phyloP scores from a whole-genome alignment of 2,797 vertebrate genomes.

The Ibycter americanus region DNA sequence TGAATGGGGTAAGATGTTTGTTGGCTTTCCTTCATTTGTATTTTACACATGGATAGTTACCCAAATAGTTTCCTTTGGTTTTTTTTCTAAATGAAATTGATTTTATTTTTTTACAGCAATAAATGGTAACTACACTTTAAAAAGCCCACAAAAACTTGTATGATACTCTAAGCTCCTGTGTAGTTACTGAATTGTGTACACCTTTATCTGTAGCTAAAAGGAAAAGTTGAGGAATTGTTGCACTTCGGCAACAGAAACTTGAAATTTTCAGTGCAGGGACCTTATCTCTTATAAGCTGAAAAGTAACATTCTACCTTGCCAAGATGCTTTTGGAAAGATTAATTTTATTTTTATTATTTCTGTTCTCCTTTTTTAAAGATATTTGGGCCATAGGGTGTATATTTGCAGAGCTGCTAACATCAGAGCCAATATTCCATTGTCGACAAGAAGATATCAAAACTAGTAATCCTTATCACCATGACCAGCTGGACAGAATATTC shows the following conservation, averaged over 20 bases:
- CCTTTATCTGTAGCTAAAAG: neutral
- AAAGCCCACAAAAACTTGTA: neutral
- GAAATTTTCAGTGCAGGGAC: neutral
- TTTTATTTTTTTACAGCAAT: neutral
- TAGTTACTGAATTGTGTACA: neutral
- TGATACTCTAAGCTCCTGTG: neutral
- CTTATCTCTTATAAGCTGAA: constrained; percentile 4
- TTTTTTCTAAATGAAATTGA: neutral
- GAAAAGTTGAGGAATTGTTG: neutral
- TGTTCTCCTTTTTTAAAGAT: constrained; percentile 83
- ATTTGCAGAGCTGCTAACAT: constrained; percentile 99
- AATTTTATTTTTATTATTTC: constrained; percentile 62
- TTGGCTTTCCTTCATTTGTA: neutral
- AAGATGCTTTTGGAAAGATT: constrained; percentile 61
- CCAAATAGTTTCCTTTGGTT: neutral
- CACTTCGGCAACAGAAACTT: neutral
- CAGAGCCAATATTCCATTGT: constrained; percentile 99
- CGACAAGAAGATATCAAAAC: constrained; percentile 99
- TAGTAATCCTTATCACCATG: constrained; percentile 99
- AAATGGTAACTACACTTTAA: neutral
- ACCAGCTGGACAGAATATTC: constrained; percentile 99
- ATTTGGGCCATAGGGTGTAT: constrained; percentile 99
- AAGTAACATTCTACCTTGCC: neutral
- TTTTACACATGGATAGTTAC: neutral
- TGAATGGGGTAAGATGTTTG: neutral